phyloP scores from a whole-genome alignment of 2,888 invertebrate genomes.

The Athalia cordata region DNA sequence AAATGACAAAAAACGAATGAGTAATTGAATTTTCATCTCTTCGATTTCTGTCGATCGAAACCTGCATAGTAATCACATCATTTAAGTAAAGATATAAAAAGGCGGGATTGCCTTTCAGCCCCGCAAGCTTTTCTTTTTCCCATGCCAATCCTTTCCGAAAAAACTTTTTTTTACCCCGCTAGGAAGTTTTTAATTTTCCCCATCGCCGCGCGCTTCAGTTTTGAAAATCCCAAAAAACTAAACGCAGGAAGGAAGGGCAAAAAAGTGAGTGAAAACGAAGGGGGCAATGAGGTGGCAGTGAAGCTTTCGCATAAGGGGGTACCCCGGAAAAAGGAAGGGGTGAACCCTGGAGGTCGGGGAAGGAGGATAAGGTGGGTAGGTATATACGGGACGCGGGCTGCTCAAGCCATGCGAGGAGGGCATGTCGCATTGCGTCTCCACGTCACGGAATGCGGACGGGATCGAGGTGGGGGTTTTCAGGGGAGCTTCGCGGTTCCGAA shows the following conservation, averaged over 20 bases:
- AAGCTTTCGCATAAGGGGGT: constrained; percentile 34
- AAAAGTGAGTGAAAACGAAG: too few species aligned
- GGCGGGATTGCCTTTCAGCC: neutral
- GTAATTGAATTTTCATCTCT: too few species aligned
- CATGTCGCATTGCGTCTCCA: constrained; percentile 72
- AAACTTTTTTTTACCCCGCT: constrained; percentile 10
- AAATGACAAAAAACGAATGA: too few species aligned
- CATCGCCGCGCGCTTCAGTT: neutral
- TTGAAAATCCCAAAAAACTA: too few species aligned
- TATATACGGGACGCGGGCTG: neutral
- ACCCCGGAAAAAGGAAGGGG: neutral
- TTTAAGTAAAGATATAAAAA: neutral
- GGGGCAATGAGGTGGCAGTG: constrained; percentile 39
- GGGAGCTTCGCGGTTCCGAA: constrained; percentile 56
- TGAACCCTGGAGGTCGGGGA: constrained; percentile 27
- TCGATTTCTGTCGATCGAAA: too few species aligned
- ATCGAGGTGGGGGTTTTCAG: constrained; percentile 57
- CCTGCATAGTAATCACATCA: too few species aligned
- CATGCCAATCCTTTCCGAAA: neutral
- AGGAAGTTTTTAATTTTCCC: constrained; percentile 38
- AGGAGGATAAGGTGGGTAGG: too few species aligned
- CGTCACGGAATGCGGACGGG: constrained; percentile 61
- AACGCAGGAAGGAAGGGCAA: too few species aligned
- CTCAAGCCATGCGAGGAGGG: constrained; percentile 53
- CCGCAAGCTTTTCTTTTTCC: neutral